A percentile compares a stretch with the other conserved stretches of the same genome.
phyloP scores from a whole-genome alignment of 2,888 invertebrate genomes.

The Netelia virgata region DNA sequence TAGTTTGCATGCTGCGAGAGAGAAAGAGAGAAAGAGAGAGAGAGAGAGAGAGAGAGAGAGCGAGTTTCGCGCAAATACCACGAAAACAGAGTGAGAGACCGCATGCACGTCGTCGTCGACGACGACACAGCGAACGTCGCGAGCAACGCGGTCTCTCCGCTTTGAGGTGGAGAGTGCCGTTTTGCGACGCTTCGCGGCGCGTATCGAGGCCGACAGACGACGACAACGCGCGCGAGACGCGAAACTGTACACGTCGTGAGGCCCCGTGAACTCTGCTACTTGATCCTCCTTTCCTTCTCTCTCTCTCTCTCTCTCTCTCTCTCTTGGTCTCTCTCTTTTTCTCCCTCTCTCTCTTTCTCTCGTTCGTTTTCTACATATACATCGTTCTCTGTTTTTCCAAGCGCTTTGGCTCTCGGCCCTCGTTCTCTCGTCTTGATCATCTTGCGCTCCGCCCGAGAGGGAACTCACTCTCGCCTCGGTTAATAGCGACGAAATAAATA shows the following conservation, averaged over 20 bases:
- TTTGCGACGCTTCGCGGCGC: constrained; percentile 80
- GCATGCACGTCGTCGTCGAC: constrained; percentile 28
- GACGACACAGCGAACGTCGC: constrained; percentile 47
- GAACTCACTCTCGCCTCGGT: constrained; percentile 38
- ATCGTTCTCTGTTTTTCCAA: not conserved
- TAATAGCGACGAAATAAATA: constrained; percentile 38
- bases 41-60: not conserved
- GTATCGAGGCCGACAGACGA: constrained; percentile 81
- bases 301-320: constrained; percentile 30
- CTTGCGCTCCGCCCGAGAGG: not conserved
- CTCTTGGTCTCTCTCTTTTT: not conserved
- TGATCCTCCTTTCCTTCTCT: constrained; percentile 28
- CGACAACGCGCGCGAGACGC: constrained; percentile 73
- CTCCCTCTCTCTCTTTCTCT: not conserved
- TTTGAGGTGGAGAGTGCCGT: constrained; percentile 76
- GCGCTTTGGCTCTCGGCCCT: constrained; percentile 4
- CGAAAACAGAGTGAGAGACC: constrained; percentile 38
- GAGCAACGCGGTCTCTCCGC: constrained; percentile 61
- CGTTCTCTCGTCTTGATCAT: constrained; percentile 26
- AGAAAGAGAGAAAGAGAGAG: constrained; percentile 11
- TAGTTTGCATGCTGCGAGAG: constrained; percentile 33
- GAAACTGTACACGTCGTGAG: constrained; percentile 19
- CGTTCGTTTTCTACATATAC: constrained; percentile 6
- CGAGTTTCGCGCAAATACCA: constrained; percentile 44
- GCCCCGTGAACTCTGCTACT: constrained; percentile 58